Conservation (phyloP, 2,113 vertebrate species). For the Cephalopholis sonnerati region DNA sequence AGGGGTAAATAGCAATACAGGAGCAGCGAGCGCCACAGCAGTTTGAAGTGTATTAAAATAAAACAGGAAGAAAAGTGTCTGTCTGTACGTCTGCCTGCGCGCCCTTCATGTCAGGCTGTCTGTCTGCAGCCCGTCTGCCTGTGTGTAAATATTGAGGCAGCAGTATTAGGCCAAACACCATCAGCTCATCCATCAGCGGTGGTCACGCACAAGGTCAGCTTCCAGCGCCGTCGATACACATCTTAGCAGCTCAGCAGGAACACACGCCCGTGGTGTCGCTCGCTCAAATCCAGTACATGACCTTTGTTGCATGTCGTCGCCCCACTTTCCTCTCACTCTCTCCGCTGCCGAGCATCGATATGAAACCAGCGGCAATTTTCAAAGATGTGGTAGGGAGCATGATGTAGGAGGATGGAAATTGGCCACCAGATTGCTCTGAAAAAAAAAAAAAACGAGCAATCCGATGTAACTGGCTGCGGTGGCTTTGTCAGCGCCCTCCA, state of each 20-base stretch:
- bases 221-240: constrained; percentile 38
- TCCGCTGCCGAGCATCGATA: constrained; percentile 20
- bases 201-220: constrained; percentile 69
- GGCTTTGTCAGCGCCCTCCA: background rate
- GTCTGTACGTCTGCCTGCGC: background rate
- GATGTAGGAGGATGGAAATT: constrained; percentile 59
- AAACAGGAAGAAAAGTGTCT: constrained; percentile 22
- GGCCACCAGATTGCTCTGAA: constrained; percentile 29
- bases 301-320: constrained; percentile 57
- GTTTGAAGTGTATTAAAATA: constrained; percentile 38
- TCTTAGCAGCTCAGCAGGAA: constrained; percentile 48
- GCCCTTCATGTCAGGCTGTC: background rate
- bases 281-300: constrained; percentile 52
- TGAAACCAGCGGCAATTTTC: constrained; percentile 24
- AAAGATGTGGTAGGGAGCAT: constrained; percentile 59
- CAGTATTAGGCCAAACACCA: constrained; percentile 56
- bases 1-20: constrained; percentile 66
- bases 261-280: constrained; percentile 14
- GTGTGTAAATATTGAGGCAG: constrained; percentile 59
- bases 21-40: constrained; percentile 1
- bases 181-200: constrained; percentile 61
- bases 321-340: constrained; percentile 46
- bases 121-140: constrained; percentile 14
- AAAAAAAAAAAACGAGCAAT: constrained; percentile 48
- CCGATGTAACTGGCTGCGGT: constrained; percentile 1